Percentiles rank a stretch among this genome's conserved stretches.
Conservation (phyloP, 2,888 invertebrate species). For the Invenusta paracnida region DNA sequence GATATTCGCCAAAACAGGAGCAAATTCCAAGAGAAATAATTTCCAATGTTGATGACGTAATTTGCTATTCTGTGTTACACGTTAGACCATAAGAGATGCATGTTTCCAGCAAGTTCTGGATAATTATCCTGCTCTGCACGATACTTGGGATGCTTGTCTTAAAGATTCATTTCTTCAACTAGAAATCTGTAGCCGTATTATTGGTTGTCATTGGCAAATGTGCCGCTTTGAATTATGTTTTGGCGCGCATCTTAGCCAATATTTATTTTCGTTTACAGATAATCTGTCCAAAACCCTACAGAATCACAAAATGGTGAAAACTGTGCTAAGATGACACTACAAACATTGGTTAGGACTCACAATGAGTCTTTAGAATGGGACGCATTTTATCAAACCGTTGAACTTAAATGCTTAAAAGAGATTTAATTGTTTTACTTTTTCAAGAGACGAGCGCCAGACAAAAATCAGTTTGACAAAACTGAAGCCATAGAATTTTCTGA, state of each 20-base stretch:
- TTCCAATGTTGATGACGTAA: neutral
- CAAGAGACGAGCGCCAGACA: neutral
- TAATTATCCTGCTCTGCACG: neutral
- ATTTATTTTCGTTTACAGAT: neutral
- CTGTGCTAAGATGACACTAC: neutral
- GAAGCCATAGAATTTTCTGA: neutral
- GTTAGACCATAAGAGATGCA: neutral
- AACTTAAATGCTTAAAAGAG: neutral
- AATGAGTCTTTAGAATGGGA: neutral
- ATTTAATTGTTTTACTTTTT: neutral
- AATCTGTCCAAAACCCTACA: conserved; percentile 4
- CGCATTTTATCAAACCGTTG: neutral
- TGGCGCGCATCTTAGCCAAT: neutral
- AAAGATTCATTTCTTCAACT: neutral
- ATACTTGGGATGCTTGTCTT: conserved; percentile 26
- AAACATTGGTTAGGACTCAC: neutral
- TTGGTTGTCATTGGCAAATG: neutral
- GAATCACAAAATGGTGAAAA: neutral
- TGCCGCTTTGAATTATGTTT: neutral
- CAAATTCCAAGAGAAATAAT: neutral
- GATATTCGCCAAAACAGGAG: conserved; percentile 11
- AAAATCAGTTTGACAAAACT: neutral
- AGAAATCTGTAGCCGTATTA: neutral
- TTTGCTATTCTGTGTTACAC: neutral
- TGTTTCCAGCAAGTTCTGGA: conserved; percentile 6